Base-by-base conservation (phyloP, 2,113 vertebrate species). In the Castor canadensis region DNA sequence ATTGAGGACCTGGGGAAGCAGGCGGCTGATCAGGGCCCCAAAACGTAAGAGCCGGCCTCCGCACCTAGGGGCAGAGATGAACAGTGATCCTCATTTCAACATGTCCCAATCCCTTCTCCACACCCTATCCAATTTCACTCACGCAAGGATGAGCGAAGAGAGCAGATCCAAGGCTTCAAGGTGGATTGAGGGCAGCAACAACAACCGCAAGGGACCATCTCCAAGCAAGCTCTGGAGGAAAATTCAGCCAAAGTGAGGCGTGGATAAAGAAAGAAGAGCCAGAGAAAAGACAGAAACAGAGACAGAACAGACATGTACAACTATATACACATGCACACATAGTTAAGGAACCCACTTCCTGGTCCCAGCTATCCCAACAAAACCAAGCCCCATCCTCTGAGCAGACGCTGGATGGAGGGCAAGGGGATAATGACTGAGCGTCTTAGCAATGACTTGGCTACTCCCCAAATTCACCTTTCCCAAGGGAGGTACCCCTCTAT, bases 1-100 rank as follows among this genome's bases (percentile, higher is more conserved):
- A 49, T 97, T 98, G 49, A 99, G 98, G 12, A 99, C 99, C 72
- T 99, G 99, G 45, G 99, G 99, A 88, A 99, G 99, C 43, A 99
- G 98, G 85, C 98, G 98, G 95, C 98, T 98, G 17, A 99, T 97
- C 30, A 98, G 97, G 15, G 97, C 96, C 72, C 98, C 98, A 62
- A 99, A 99, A 77, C 99, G 99, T 54, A 99, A 96, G 97, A 99
- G 98, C 58, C 99, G 98, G 40, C 98, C 94, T 30, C 98, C 98
- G 81, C 20, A 99, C 97, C 96, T 99, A 73, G 6, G 49, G 47
- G 20, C 0, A 12, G 86, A 96, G 56, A 95, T 47, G 85, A 66
- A 90, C 0, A 0, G 76, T 93, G 54, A 95, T 6, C 67, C n/a
- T 60, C 11, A 11, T 13, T 49, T 43, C 26, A 20, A 40, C 19